These are phyloP conservation scores for Caenorhabditis sp. DNA, from an alignment of 2,888 invertebrate species.

Conservation along the genomic window DNA sequence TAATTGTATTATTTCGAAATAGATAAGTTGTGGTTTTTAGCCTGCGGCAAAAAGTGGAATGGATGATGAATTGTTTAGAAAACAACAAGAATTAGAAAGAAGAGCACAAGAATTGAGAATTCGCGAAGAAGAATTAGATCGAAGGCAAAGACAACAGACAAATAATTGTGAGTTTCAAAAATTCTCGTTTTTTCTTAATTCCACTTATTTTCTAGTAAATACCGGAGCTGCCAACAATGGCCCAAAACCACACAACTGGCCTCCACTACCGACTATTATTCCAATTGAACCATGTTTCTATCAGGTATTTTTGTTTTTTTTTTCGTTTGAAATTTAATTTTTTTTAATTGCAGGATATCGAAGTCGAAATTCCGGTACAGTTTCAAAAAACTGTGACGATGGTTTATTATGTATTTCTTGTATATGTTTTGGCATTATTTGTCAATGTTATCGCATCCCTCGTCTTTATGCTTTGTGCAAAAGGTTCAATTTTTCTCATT, in stretches of 20 bases:
- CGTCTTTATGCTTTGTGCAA: conserved; percentile 77
- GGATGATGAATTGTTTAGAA: conserved; percentile 68
- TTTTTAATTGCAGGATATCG: conserved; percentile 86
- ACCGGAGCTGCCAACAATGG: conserved; percentile 38
- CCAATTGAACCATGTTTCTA: conserved; percentile 95
- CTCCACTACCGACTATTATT: conserved; percentile 91
- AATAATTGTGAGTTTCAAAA: conserved; percentile 24
- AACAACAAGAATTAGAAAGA: conserved; percentile 68
- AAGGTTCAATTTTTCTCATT: conserved; percentile 26
- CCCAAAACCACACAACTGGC: conserved; percentile 93
- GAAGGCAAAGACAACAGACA: conserved; percentile 35
- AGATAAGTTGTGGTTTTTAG: neutral
- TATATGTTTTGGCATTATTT: conserved; percentile 85
- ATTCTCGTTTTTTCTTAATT: neutral
- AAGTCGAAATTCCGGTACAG: conserved; percentile 95
- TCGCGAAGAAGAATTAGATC: conserved; percentile 79
- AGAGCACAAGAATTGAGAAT: conserved; percentile 65
- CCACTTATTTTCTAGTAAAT: conserved; percentile 41
- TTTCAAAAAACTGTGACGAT: conserved; percentile 94
- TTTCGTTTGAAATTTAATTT: too few species aligned
- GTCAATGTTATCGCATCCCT: conserved; percentile 87
- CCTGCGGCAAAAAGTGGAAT: conserved; percentile 28
- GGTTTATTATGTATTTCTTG: conserved; percentile 83
- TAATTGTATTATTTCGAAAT: neutral
- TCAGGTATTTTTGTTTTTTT: conserved; percentile 74